These are phyloP conservation scores for Todiramphus saurophagus DNA, from an alignment of 2,113 vertebrate genomes.

Conservation along the genomic window DNA sequence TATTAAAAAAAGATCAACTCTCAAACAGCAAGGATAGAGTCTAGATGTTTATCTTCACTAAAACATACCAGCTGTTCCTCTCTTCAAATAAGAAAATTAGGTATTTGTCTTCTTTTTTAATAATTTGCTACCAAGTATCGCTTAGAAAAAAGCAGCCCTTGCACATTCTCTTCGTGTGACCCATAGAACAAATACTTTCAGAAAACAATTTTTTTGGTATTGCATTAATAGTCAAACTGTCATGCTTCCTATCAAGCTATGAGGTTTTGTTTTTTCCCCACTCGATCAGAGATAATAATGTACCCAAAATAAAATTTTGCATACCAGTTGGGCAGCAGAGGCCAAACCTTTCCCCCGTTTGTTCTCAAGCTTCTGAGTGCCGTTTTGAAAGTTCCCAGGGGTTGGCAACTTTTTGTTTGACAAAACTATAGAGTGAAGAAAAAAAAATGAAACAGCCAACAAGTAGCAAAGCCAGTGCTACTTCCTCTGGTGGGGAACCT, in stretches of 20 bases:
- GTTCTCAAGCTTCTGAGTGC: neutral
- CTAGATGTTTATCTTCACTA: slow-evolving; percentile 16
- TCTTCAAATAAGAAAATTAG: slow-evolving; percentile 7
- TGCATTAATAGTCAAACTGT: neutral
- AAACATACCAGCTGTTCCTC: neutral
- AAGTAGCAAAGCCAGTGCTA: neutral
- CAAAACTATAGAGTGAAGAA: neutral
- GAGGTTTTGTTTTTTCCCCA: neutral
- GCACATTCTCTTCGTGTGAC: neutral
- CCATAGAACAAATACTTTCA: neutral
- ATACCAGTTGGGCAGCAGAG: fast-evolving
- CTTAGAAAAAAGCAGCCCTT: neutral
- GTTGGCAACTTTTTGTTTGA: neutral
- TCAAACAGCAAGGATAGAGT: neutral
- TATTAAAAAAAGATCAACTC: slow-evolving; percentile 12
- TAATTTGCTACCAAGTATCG: neutral
- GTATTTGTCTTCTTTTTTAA: neutral
- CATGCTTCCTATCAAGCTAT: neutral
- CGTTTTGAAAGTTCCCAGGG: neutral
- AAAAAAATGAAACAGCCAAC: neutral
- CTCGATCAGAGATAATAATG: neutral
- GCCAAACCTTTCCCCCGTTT: neutral
- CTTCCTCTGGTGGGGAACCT: neutral
- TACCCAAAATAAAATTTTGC: neutral
- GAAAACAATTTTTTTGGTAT: neutral